These are phyloP conservation scores for Morone chrysops DNA, from an alignment of 2,113 vertebrate species.

Conservation along the genomic window DNA sequence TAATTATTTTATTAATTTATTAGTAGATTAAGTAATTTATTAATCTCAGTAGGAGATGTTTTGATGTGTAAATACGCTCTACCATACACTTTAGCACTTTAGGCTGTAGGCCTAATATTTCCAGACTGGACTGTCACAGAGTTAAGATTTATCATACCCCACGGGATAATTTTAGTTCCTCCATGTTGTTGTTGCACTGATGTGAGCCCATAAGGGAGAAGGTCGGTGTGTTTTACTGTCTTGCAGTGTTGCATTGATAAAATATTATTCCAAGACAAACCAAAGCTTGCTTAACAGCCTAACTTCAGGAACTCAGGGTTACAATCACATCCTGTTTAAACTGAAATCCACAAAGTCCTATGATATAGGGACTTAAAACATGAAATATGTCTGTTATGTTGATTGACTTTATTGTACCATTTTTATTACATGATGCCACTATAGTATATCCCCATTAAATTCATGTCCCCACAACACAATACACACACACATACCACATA, in stretches of 20 bases:
- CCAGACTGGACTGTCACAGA: neutral
- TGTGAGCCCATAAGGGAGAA: neutral
- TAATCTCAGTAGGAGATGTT: neutral
- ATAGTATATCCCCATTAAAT: neutral
- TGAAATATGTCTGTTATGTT: neutral
- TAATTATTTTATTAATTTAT: neutral
- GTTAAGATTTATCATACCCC: neutral
- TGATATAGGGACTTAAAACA: neutral
- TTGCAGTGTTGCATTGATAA: neutral
- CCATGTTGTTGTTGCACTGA: neutral
- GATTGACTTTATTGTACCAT: too few species aligned
- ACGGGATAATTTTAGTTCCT: neutral
- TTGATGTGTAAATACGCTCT: neutral
- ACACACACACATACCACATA: conserved; percentile 17
- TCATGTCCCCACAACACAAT: neutral
- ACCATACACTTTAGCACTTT: neutral
- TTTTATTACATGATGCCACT: neutral
- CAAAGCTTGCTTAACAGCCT: neutral
- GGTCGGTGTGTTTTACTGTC: neutral
- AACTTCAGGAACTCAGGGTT: neutral
- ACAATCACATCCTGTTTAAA: neutral
- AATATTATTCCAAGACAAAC: neutral
- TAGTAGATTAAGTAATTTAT: neutral
- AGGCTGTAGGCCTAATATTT: neutral
- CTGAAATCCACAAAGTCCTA: neutral